Conservation (phyloP, 2,113 vertebrate species). For the Lophotis ruficrista region DNA sequence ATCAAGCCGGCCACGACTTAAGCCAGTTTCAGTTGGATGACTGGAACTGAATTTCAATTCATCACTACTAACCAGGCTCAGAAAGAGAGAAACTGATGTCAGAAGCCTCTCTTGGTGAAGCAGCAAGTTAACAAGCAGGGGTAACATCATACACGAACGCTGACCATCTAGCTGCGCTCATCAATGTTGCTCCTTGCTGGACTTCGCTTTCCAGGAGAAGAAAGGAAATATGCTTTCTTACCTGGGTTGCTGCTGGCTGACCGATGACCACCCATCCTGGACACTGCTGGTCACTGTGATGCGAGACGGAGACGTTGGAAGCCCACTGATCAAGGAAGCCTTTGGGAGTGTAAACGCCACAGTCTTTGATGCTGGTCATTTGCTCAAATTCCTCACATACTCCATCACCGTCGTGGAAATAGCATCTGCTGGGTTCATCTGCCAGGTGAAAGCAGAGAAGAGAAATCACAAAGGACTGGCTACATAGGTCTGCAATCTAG, state of each 20-base stretch:
- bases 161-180: not conserved
- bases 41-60: not conserved
- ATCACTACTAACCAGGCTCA: not conserved
- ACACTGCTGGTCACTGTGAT: slow-evolving; percentile 90
- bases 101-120: not conserved
- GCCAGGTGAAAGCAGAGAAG: not conserved
- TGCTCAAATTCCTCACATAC: slow-evolving; percentile 97
- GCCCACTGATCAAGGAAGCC: slow-evolving; percentile 98
- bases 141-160: fast-evolving
- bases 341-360: slow-evolving; percentile 93
- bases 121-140: not conserved
- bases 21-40: not conserved
- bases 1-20: not conserved
- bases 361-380: slow-evolving; percentile 93
- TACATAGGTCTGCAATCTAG: not conserved
- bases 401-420: slow-evolving; percentile 95
- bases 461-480: not conserved
- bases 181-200: not conserved
- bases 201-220: not conserved
- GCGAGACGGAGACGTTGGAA: slow-evolving; percentile 87
- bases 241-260: slow-evolving; percentile 93
- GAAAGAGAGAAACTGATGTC: not conserved
- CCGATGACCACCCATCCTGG: slow-evolving; percentile 92
- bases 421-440: slow-evolving; percentile 96
- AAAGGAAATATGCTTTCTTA: slow-evolving; percentile 53